A percentile compares a stretch with the other conserved stretches of the same genome.
Evolutionary conservation across 1,140 invertebrate genomes (phyloP).

Genomic region (Drosophila subobscura): DNA sequence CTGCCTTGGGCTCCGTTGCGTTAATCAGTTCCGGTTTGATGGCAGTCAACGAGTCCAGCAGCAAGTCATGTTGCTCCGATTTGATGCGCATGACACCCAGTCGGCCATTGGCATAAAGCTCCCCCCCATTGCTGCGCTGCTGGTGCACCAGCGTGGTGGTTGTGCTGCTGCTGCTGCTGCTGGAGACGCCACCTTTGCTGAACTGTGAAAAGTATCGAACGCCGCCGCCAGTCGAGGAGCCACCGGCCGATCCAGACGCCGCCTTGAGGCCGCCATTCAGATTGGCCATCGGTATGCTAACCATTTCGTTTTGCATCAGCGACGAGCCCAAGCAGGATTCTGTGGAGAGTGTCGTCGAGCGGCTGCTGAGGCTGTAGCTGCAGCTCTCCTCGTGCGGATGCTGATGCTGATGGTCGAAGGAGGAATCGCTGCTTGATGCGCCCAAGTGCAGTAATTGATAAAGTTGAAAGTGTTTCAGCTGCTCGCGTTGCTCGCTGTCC

Average conservation of each 20-base stretch:
- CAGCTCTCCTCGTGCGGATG: background rate
- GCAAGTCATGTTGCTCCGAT: no score
- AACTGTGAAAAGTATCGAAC: conserved; percentile 72
- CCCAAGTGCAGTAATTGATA: no score
- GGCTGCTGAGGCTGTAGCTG: conserved; percentile 1
- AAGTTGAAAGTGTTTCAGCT: no score
- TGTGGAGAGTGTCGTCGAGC: background rate
- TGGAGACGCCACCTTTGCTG: conserved; percentile 38
- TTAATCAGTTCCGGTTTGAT: no score
- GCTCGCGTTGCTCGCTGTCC: no score
- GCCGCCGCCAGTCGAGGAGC: conserved; percentile 18
- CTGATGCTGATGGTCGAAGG: no score
- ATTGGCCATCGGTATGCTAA: conserved; percentile 74
- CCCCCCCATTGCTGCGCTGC: background rate
- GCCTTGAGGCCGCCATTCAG: conserved; percentile 65
- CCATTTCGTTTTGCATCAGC: conserved; percentile 81
- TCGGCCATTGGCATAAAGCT: no score
- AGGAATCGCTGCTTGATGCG: no score
- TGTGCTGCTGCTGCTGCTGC: conserved; percentile 1
- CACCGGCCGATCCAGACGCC: conserved; percentile 7
- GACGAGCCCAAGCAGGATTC: no score
- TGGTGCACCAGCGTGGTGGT: background rate
- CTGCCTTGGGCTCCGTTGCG: no score
- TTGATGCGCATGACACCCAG: no score
- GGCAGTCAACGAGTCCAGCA: no score